Evolutionary conservation across 2,113 vertebrate species (phyloP).

Genomic region (Alaudala cheleensis): DNA sequence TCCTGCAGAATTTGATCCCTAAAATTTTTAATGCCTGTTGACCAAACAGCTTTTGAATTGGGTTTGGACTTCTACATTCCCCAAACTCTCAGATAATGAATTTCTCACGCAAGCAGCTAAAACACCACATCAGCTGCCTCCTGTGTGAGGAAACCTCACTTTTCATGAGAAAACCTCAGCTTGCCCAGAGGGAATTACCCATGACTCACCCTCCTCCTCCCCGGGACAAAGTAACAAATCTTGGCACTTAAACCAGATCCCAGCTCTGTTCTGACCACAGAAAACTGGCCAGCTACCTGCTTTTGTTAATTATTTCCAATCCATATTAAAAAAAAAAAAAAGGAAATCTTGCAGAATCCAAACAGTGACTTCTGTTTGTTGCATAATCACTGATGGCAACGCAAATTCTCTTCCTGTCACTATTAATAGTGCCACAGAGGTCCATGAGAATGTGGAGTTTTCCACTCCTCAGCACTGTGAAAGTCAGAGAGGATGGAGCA

Average conservation of each 20-base stretch:
- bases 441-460: not conserved
- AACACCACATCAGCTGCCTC: not conserved
- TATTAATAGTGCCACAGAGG: not conserved
- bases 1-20: not conserved
- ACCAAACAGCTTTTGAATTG: not conserved
- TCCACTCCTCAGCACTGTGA: not conserved
- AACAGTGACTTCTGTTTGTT: not conserved
- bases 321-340: no score
- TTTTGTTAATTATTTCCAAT: not conserved
- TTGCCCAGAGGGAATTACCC: not conserved
- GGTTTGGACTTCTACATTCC: not conserved
- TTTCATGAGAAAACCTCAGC: not conserved
- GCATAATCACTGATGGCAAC: not conserved
- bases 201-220: not conserved
- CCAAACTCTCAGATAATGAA: not conserved
- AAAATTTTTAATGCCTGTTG: not conserved
- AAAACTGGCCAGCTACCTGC: not conserved
- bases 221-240: rapidly evolving
- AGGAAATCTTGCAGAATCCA: not conserved
- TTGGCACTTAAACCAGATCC: no score
- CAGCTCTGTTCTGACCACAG: not conserved
- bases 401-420: not conserved
- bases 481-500: not conserved
- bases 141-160: not conserved
- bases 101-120: rapidly evolving